phyloP scores from a whole-genome alignment of 2,113 vertebrate genomes.

The human region DNA sequence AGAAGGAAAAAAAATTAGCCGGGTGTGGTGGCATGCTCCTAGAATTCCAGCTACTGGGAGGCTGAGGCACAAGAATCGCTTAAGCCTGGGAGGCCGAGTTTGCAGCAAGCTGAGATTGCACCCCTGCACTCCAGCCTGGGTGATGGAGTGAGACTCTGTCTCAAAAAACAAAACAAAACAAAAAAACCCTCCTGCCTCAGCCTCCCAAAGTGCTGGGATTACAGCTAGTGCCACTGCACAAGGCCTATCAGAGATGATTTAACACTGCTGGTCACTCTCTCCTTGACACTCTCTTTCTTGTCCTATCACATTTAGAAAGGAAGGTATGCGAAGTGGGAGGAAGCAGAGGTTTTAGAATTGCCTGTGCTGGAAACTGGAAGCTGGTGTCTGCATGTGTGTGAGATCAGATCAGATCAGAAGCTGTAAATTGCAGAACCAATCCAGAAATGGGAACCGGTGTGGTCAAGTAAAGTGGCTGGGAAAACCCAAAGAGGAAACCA shows the following conservation, averaged over 20 bases:
- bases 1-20: too few relatives aligned
- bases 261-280: background rate
- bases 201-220: background rate
- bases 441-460: slow-evolving; percentile 27
- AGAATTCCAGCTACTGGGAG: too few relatives aligned
- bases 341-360: background rate
- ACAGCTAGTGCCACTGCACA: background rate
- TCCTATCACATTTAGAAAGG: background rate
- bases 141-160: too few relatives aligned
- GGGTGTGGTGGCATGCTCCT: too few relatives aligned
- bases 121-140: too few relatives aligned
- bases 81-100: too few relatives aligned
- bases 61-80: too few relatives aligned
- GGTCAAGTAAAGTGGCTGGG: background rate
- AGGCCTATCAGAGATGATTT: background rate
- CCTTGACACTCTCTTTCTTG: background rate
- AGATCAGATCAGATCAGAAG: background rate
- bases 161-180: too few relatives aligned
- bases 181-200: background rate
- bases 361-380: background rate
- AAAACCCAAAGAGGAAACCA: background rate
- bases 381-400: background rate
- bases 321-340: background rate
- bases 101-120: too few relatives aligned
- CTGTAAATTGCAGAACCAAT: background rate